Base-by-base conservation (phyloP, 1,140 invertebrate genomes). In the Bombus haemorrhoidalis region DNA sequence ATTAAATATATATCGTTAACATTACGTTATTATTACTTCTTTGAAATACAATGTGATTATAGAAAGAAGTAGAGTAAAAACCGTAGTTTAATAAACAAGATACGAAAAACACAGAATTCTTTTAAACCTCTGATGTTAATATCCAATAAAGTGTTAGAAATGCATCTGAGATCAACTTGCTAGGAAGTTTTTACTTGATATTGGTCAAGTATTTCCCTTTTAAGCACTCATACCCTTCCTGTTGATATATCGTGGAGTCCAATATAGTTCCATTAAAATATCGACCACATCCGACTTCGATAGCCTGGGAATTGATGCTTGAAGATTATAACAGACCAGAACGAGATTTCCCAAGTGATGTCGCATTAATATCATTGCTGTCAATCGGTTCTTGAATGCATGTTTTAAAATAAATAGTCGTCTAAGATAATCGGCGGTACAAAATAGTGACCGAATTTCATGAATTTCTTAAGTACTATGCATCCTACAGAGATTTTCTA, bases 221-320 rank as follows among this genome's bases (percentile, higher is more conserved):
- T 12, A 43, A 80, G 15, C 32, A 72, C 10, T 73, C 53, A 25
- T 37, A 32, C 32, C 1, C 32, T 57, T 15, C 6, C 37, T 3
- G 13, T 12, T 57, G 28, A 25, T 32, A 53, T 41, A 76, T 32
- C 15, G 39, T 12, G 32, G n/a, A 8, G 18, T n/a, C 43, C 39
- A 37, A 71, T 66, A 28, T 47, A 68, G 34, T 91, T 62, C 89
- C n/a, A 79, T 81, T 86, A 93, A 84, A 75, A 88, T 71, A 28
- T 37, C 86, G 13, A 62, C 90, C 47, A 96, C 95, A 74, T 92
- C 87, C n/a, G 96, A 93, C 32, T 87, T 59, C 0, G 96, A 96
- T 22, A 96, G 89, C 64, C 69, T 15, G 28, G 39, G 39, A 72
- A 72, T 41, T 39, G 68, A 71, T 32, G 68, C 22, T 37, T 34